Evolutionary conservation across 2,113 vertebrate species (phyloP).

Genomic region (Tachysurus fulvidraco): DNA sequence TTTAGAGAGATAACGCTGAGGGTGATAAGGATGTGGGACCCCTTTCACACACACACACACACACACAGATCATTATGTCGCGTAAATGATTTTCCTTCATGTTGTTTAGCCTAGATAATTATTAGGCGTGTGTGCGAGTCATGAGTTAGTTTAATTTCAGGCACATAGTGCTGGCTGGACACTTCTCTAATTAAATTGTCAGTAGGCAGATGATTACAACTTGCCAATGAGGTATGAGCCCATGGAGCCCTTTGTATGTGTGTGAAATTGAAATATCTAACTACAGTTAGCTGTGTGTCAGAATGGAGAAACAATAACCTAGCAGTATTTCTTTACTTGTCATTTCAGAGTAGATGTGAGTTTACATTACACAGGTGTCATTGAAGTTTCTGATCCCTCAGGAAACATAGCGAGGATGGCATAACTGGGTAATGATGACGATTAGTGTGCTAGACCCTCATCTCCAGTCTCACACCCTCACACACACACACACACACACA

Average conservation of each 20-base stretch:
- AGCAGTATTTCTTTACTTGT: not conserved
- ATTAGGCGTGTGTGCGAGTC: slow-evolving; percentile 51
- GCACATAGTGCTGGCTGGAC: slow-evolving; percentile 64
- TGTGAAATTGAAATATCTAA: slow-evolving; percentile 22
- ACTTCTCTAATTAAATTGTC: slow-evolving; percentile 78
- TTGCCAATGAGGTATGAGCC: slow-evolving; percentile 66
- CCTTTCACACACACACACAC: not conserved
- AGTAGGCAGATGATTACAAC: slow-evolving; percentile 69
- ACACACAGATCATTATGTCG: slow-evolving; percentile 27
- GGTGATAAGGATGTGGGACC: slow-evolving; percentile 25
- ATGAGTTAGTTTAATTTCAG: slow-evolving; percentile 59
- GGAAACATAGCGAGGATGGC: not conserved
- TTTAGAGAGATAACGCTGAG: slow-evolving; percentile 27
- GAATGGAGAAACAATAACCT: not conserved
- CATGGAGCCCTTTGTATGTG: slow-evolving; percentile 43
- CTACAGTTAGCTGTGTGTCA: not conserved
- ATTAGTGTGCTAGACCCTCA: not conserved
- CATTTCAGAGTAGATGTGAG: not conserved
- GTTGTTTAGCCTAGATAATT: slow-evolving; percentile 64
- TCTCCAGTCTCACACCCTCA: too few relatives aligned
- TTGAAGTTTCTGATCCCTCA: not conserved
- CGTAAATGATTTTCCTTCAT: slow-evolving; percentile 35
- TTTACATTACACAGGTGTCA: not conserved
- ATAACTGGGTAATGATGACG: not conserved
- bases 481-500: too few relatives aligned